Conservation (phyloP, 2,888 invertebrate genomes). For the Alloscopus bannaensis region DNA sequence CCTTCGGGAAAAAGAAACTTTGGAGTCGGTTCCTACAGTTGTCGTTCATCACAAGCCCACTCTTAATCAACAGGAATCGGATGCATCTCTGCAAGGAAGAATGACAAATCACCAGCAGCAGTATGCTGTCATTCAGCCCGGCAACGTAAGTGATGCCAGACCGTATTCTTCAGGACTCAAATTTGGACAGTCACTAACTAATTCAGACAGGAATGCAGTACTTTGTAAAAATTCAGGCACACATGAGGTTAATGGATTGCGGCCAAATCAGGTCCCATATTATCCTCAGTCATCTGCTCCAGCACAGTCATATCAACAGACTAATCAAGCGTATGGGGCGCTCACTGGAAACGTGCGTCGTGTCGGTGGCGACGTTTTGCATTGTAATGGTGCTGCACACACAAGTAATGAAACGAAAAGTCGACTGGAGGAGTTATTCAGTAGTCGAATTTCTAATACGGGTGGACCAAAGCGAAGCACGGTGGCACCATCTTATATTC, state of each 20-base stretch:
- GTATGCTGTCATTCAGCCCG: not conserved
- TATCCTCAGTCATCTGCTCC: too few species aligned
- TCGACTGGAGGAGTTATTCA: conserved; percentile 28
- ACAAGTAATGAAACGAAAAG: too few species aligned
- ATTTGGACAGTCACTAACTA: too few species aligned
- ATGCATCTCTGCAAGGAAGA: not conserved
- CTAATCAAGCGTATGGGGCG: not conserved
- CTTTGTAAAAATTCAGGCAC: too few species aligned
- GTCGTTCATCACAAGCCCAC: conserved; percentile 10
- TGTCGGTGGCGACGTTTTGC: too few species aligned
- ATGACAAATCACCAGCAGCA: not conserved
- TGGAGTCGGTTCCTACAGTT: not conserved
- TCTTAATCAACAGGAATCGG: not conserved
- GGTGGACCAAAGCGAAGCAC: conserved; percentile 19
- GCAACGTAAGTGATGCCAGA: too few species aligned
- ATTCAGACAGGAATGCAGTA: too few species aligned
- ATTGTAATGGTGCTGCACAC: too few species aligned
- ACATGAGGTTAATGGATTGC: too few species aligned
- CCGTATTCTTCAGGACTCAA: too few species aligned
- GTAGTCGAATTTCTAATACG: conserved; percentile 21
- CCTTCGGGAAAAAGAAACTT: not conserved
- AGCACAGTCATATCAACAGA: not conserved
- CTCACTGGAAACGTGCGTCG: too few species aligned
- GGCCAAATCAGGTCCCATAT: too few species aligned
- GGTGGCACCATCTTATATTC: conserved; percentile 21